Conservation (phyloP, 2,797 vertebrate species). For the Anniella stebbinsi region DNA sequence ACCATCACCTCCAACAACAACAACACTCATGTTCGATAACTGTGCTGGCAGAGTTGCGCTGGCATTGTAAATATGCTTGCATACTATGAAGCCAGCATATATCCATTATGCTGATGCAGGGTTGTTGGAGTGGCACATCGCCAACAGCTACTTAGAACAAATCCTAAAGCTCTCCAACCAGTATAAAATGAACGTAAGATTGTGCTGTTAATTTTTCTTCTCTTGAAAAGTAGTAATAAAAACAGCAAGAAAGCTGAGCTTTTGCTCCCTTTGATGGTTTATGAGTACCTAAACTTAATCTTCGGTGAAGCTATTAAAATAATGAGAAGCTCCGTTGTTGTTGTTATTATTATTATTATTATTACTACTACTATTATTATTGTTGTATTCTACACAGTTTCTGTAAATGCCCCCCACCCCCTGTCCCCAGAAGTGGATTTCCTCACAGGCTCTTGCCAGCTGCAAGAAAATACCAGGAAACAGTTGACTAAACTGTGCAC, state of each 20-base stretch:
- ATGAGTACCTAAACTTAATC: slow-evolving; percentile 8
- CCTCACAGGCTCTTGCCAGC: slow-evolving; percentile 66
- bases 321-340: slow-evolving; percentile 67
- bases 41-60: not conserved
- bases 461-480: slow-evolving; percentile 77
- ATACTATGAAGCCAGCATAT: not conserved
- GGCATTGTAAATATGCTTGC: not conserved
- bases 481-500: slow-evolving; percentile 64
- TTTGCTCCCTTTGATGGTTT: slow-evolving; percentile 11
- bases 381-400: not conserved
- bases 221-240: slow-evolving; percentile 49
- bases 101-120: too few relatives aligned
- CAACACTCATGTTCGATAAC: not conserved
- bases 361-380: too few relatives aligned
- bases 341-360: slow-evolving; percentile 35
- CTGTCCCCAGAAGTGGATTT: slow-evolving; percentile 70
- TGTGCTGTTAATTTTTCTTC: slow-evolving; percentile 6
- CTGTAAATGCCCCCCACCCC: not conserved
- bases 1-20: too few relatives aligned
- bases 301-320: slow-evolving; percentile 58
- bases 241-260: slow-evolving; percentile 54
- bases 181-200: not conserved
- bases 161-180: not conserved
- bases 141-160: not conserved
- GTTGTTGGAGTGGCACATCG: too few relatives aligned